phyloP scores from a whole-genome alignment of 23 tunicate species.

The Corella eumyota region DNA sequence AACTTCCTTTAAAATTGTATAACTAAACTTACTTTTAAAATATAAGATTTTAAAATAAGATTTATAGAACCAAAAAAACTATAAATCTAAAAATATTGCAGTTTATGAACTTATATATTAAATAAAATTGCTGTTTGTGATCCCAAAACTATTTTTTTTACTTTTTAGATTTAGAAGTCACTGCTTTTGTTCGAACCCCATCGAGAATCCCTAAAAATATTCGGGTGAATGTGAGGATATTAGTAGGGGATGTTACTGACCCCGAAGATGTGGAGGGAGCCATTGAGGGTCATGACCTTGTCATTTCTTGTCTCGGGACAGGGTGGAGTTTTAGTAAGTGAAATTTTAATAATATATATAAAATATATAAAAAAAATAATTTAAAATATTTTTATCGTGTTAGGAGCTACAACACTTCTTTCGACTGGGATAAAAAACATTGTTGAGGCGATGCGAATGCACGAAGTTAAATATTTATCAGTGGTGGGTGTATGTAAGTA shows the following conservation, averaged over 20 bases:
- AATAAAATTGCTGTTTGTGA: too few relatives aligned
- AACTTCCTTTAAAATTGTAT: too few relatives aligned
- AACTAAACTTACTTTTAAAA: too few relatives aligned
- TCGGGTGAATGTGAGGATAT: conserved; percentile 19
- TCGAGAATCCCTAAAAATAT: conserved; percentile 26
- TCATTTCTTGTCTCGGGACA: conserved; percentile 63
- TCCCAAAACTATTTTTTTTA: too few relatives aligned
- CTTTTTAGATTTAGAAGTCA: conserved; percentile 22
- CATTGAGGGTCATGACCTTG: conserved; percentile 58
- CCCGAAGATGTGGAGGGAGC: conserved; percentile 44
- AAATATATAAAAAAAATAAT: neutral
- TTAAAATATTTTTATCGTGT: neutral
- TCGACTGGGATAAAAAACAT: conserved; percentile 55
- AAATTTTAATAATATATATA: too few relatives aligned
- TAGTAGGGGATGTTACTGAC: conserved; percentile 45
- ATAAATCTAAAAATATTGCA: too few relatives aligned
- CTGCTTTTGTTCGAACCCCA: conserved; percentile 39
- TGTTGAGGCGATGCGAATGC: conserved; percentile 57
- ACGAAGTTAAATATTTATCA: conserved; percentile 35
- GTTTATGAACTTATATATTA: too few relatives aligned
- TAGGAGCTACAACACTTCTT: conserved; percentile 65
- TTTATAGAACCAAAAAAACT: too few relatives aligned
- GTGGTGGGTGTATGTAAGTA: conserved; percentile 68
- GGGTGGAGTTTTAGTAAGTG: conserved; percentile 14
- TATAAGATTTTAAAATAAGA: too few relatives aligned